Evolutionary conservation across 2,113 vertebrate genomes (phyloP).

Genomic region (Globicephala melas): DNA sequence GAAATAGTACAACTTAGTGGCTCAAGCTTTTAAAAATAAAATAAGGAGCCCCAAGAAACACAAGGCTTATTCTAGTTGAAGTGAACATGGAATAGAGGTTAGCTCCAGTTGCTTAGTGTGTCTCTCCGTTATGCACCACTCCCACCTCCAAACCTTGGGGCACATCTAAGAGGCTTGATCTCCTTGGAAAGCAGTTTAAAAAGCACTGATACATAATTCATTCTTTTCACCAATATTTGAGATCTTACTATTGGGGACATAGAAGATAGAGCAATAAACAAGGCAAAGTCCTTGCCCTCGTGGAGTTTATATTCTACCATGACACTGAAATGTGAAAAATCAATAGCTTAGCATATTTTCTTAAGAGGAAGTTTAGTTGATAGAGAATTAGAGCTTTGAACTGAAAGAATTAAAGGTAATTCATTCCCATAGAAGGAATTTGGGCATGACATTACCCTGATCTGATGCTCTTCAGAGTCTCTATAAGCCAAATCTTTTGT

Average conservation of each 20-base stretch:
- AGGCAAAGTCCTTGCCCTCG: background rate
- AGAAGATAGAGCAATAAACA: background rate
- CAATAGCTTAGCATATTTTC: background rate
- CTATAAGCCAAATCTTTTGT: background rate
- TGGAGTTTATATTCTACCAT: background rate
- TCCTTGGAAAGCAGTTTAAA: background rate
- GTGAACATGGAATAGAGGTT: background rate
- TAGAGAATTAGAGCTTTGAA: background rate
- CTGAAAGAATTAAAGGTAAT: background rate
- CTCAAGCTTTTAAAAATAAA: conserved; percentile 22
- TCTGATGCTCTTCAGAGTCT: background rate
- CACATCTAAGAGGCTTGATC: background rate
- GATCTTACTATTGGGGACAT: background rate
- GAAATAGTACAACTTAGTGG: background rate
- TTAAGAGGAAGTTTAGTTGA: background rate
- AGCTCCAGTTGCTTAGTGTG: background rate
- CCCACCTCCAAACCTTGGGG: background rate
- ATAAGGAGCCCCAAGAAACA: background rate
- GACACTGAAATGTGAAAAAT: conserved; percentile 3
- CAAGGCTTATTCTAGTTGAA: background rate
- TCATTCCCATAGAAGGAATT: background rate
- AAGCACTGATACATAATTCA: background rate
- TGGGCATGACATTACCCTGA: background rate
- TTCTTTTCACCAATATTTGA: background rate
- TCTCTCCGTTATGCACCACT: background rate